Evolutionary conservation across 2,888 invertebrate species (phyloP).

Genomic region (Drosophila percnosoma): DNA sequence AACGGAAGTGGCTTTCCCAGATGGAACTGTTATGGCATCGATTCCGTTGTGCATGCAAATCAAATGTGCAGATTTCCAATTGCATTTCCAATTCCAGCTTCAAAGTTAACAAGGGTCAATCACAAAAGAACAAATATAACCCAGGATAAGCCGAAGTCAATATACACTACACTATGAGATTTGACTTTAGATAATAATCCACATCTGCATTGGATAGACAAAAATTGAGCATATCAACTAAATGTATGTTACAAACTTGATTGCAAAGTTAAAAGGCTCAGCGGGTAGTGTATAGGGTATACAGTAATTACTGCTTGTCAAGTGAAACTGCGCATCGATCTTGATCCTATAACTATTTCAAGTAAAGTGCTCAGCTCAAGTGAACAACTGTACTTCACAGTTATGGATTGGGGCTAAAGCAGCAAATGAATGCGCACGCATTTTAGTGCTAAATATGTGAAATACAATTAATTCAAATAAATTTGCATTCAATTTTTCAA

Average conservation of each 20-base stretch:
- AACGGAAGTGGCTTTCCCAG: constrained; percentile 2
- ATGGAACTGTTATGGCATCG: constrained; percentile 15
- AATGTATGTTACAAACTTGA: not conserved
- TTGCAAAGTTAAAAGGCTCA: not conserved
- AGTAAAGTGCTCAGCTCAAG: constrained; percentile 13
- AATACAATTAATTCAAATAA: constrained; percentile 68
- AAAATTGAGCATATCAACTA: not conserved
- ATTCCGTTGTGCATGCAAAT: constrained; percentile 39
- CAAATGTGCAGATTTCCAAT: constrained; percentile 31
- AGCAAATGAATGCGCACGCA: constrained; percentile 54
- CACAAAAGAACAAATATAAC: not conserved
- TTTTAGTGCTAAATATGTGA: constrained; percentile 70
- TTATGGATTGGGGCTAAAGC: constrained; percentile 49
- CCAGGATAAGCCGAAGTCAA: not conserved
- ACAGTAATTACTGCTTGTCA: not conserved
- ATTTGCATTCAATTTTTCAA: constrained; percentile 74
- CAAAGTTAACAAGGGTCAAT: not conserved
- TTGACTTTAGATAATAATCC: not conserved
- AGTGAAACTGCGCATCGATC: not conserved
- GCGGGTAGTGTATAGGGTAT: not conserved
- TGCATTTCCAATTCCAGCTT: not conserved
- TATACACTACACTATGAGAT: not conserved
- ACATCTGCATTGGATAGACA: not conserved
- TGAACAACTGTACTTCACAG: constrained; percentile 41
- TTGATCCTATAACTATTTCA: constrained; percentile 6